Evolutionary conservation across 2,888 invertebrate genomes (phyloP).

Genomic region (Pyrrhosoma nymphula): DNA sequence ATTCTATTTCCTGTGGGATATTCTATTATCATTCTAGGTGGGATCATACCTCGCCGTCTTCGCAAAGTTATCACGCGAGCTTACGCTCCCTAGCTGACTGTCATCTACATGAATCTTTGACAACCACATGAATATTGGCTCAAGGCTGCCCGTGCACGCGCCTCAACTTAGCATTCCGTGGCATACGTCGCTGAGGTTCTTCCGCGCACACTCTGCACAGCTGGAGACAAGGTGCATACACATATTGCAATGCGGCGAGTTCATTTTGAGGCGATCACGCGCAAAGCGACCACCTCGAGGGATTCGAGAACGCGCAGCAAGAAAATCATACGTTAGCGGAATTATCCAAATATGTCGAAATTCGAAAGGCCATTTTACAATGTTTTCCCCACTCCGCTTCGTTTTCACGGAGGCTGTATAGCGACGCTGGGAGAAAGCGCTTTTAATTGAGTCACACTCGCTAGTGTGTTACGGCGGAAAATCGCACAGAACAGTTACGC

Average conservation of each 20-base stretch:
- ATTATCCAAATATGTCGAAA: slow-evolving; percentile 38
- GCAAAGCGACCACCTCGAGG: neutral
- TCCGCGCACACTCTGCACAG: neutral
- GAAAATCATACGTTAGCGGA: neutral
- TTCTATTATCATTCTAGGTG: too few relatives aligned
- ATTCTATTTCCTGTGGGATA: too few relatives aligned
- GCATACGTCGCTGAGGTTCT: neutral
- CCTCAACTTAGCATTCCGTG: neutral
- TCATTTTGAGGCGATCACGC: neutral
- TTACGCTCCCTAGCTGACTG: neutral
- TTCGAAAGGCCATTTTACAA: slow-evolving; percentile 1
- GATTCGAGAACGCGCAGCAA: neutral
- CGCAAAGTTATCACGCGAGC: neutral
- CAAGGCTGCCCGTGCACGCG: neutral
- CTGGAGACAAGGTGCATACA: neutral
- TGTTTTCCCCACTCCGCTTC: neutral
- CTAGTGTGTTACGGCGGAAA: neutral
- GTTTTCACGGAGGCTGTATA: neutral
- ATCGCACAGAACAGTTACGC: neutral
- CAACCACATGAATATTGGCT: slow-evolving; percentile 1
- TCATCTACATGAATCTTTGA: neutral
- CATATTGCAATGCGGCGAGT: neutral
- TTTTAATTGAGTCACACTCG: neutral
- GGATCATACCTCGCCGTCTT: neutral
- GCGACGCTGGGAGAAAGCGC: slow-evolving; percentile 28